Conservation (phyloP, 2,113 vertebrate species). For the Natator depressus region DNA sequence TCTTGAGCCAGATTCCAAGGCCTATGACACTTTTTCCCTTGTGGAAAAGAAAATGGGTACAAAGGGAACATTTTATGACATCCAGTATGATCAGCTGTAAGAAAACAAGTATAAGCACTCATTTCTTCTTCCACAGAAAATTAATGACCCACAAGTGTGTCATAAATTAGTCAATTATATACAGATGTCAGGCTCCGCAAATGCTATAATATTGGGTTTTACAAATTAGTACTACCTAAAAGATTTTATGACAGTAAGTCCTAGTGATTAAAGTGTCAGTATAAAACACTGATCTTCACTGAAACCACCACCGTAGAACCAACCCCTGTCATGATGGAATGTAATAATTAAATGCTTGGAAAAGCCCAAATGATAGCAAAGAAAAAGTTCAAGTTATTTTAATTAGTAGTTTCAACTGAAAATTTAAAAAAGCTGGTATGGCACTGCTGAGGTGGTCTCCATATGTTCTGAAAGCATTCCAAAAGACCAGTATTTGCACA, state of each 20-base stretch:
- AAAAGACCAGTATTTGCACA: background rate
- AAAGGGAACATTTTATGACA: slow-evolving; percentile 28
- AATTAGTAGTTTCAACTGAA: slow-evolving; percentile 3
- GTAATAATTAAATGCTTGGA: slow-evolving; percentile 52
- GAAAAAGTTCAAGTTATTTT: slow-evolving; percentile 36
- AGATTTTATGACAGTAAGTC: slow-evolving; percentile 60
- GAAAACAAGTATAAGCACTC: slow-evolving; percentile 58
- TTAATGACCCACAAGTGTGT: slow-evolving; percentile 58
- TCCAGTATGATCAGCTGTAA: slow-evolving; percentile 35
- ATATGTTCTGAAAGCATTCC: background rate
- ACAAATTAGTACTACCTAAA: slow-evolving; percentile 67
- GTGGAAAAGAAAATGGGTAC: slow-evolving; percentile 1
- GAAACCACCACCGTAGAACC: slow-evolving; percentile 4
- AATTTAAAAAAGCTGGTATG: slow-evolving; percentile 13
- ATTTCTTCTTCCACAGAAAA: slow-evolving; percentile 56
- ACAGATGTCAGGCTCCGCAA: slow-evolving; percentile 50
- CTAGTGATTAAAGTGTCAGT: slow-evolving; percentile 76
- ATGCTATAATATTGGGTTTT: slow-evolving; percentile 68
- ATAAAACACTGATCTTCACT: slow-evolving; percentile 62
- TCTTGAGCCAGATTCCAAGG: background rate
- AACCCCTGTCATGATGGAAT: slow-evolving; percentile 49
- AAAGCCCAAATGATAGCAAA: slow-evolving; percentile 51
- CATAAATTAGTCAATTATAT: slow-evolving; percentile 76
- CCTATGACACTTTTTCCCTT: slow-evolving; percentile 10
- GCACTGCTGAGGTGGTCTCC: background rate